These are phyloP conservation scores for Catocala nupta DNA, from an alignment of 2,888 invertebrate species.

Conservation along the genomic window DNA sequence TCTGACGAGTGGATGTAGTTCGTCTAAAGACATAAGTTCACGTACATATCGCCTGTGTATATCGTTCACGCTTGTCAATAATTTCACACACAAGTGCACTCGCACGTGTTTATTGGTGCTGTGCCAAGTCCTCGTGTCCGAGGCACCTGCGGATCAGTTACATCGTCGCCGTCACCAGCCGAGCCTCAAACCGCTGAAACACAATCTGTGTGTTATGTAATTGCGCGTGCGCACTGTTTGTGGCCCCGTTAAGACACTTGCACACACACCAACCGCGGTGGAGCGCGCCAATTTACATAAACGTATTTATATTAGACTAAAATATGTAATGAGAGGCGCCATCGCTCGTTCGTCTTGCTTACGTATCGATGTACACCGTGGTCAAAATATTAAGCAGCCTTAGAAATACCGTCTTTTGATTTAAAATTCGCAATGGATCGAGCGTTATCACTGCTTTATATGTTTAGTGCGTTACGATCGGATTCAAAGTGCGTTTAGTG, in stretches of 20 bases:
- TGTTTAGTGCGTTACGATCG: too few relatives aligned
- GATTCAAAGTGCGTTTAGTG: too few relatives aligned
- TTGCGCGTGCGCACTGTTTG: slow-evolving; percentile 20
- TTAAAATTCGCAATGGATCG: too few relatives aligned
- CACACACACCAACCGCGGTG: slow-evolving; percentile 4
- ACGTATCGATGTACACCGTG: neutral
- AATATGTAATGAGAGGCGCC: neutral
- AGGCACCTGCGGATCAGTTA: slow-evolving; percentile 25
- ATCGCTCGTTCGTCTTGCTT: neutral
- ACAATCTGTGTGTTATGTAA: slow-evolving; percentile 35
- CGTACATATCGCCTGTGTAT: too few relatives aligned
- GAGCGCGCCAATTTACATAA: slow-evolving; percentile 1
- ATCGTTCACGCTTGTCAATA: neutral
- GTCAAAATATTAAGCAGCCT: neutral
- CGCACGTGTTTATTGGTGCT: slow-evolving; percentile 5
- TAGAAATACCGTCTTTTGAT: too few relatives aligned
- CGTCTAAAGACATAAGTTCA: too few relatives aligned
- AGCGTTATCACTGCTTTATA: too few relatives aligned
- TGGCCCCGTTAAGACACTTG: slow-evolving; percentile 11
- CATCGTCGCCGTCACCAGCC: slow-evolving; percentile 18
- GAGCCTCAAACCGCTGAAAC: slow-evolving; percentile 50
- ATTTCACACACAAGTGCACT: neutral
- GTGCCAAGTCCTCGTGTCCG: neutral
- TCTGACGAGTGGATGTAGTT: too few relatives aligned
- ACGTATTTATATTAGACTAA: slow-evolving; percentile 2